Base-by-base conservation (phyloP, 2,797 vertebrate genomes). In the Phalloptychus januarius region DNA sequence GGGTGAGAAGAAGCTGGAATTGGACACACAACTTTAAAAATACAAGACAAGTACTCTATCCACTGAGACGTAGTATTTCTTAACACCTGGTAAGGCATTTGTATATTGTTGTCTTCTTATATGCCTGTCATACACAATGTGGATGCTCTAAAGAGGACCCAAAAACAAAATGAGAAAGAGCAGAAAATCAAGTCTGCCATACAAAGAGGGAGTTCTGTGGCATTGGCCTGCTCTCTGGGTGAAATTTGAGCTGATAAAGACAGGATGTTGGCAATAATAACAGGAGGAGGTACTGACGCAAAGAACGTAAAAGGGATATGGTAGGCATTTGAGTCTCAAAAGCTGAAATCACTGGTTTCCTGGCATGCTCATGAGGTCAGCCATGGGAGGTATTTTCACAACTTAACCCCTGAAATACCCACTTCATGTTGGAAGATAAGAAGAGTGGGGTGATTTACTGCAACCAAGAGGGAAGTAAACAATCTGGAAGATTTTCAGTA, bases 261-360 rank as follows among this genome's bases (percentile, higher is more conserved):
- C 90, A 90, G 90, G 88, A 94, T 83, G 90, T 84, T 83, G 86
- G 79, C 75, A 42, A 79, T 80, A 78, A 90, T 75, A 75, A 76
- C 61, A 78, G 82, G 58, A 74, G 45, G 82, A 52, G 77, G 75
- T 28, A 36, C 23, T 58, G 69, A 44, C 73, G 81, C 45, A 74
- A 75, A 82, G 54, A 50, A 67, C 76, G 80, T 74, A 72, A 81
- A 80, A 73, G 72, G 67, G 69, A 33, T 75, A 38, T 71, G 50
- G 63, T 65, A 73, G 79, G 72, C 25, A 84, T 92, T 45, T 78
- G 79, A 88, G 75, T 79, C 76, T 77, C 83, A 76, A 92, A 94
- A 93, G 86, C 74, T 86, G 70, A 94, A 92, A 86, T 93, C 91
- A 91, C 83, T 89, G 88, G 88, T 90, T 95, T 93, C 89, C 89